Percentiles rank a stretch among this genome's conserved stretches.
These are phyloP conservation scores for Australoheros scitulus DNA, from an alignment of 2,113 vertebrate genomes.

Conservation along the genomic window DNA sequence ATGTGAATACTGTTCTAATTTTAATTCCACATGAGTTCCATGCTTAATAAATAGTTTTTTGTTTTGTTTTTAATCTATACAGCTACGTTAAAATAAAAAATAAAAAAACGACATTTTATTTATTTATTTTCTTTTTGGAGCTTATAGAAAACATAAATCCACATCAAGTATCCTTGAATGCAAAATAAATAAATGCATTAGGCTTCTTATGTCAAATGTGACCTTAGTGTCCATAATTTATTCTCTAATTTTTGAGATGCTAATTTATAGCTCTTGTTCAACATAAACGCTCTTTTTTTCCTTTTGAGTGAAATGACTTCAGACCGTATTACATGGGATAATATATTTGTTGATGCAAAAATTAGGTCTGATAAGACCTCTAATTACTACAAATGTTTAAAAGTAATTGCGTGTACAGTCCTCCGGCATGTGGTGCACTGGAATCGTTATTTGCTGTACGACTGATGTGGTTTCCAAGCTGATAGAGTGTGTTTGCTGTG, in stretches of 20 bases:
- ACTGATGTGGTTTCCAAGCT: constrained; percentile 54
- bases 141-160: background rate
- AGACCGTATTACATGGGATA: background rate
- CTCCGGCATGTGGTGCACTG: background rate
- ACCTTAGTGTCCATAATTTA: background rate
- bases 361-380: constrained; percentile 18
- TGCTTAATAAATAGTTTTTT: background rate
- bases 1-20: background rate
- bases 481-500: constrained; percentile 67
- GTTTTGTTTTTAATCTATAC: background rate
- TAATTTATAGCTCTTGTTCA: background rate
- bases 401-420: background rate
- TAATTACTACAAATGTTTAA: constrained; percentile 30
- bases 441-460: constrained; percentile 44
- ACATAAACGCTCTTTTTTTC: background rate
- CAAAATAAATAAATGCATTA: background rate
- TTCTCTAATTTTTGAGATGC: background rate
- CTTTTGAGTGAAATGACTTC: background rate
- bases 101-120: background rate
- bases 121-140: no score
- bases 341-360: constrained; percentile 27
- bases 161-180: background rate
- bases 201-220: background rate
- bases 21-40: background rate
- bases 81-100: background rate